These are phyloP conservation scores for Spermophilus dauricus DNA, from an alignment of 2,113 vertebrate genomes.

Conservation along the genomic window DNA sequence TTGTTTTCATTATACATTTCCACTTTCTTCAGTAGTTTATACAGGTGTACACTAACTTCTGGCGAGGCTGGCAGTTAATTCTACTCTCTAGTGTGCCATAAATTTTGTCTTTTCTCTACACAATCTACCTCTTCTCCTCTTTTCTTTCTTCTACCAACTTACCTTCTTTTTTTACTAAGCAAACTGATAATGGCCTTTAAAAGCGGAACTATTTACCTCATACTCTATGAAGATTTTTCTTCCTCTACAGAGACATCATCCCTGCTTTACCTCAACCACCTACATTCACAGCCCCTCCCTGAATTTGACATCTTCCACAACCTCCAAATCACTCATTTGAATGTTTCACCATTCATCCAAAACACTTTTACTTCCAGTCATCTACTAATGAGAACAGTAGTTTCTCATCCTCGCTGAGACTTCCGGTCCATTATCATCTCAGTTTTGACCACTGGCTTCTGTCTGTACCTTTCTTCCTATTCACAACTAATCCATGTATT, in stretches of 20 bases:
- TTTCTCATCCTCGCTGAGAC: constrained; percentile 6
- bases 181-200: constrained; percentile 12
- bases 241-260: not conserved
- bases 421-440: not conserved
- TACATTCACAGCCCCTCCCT: not conserved
- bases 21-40: constrained; percentile 1
- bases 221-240: not conserved
- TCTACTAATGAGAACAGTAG: not conserved
- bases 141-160: not conserved
- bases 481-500: not conserved
- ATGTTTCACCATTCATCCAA: not conserved
- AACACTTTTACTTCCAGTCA: not conserved
- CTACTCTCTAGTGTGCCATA: not conserved
- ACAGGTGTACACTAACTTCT: not conserved
- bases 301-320: not conserved
- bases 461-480: not conserved
- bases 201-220: not conserved
- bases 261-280: not conserved
- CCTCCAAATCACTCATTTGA: not conserved
- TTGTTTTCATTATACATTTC: constrained; percentile 31
- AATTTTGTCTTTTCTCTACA: constrained; percentile 22
- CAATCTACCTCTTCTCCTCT: not conserved
- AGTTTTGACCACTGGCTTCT: not conserved
- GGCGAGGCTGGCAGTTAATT: not conserved
- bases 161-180: constrained; percentile 1